Evolutionary conservation across 2,113 vertebrate species (phyloP).

Genomic region (Mus spicilegus): DNA sequence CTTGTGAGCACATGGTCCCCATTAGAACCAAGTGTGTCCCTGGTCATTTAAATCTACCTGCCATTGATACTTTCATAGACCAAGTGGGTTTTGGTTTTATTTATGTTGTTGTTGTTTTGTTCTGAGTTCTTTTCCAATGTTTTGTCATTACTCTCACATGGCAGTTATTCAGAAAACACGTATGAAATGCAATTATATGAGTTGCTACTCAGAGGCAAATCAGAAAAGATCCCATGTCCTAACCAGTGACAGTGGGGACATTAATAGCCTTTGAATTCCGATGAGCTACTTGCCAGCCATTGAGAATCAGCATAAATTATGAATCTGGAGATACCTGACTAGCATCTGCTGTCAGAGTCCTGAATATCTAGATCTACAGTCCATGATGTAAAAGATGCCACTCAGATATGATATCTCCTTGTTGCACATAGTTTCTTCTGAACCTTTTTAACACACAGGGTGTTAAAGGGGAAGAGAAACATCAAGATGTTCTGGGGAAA

Average conservation of each 20-base stretch:
- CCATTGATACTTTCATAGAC: background rate
- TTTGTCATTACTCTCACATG: background rate
- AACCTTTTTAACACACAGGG: background rate
- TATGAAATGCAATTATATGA: background rate
- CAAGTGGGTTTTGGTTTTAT: background rate
- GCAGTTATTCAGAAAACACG: background rate
- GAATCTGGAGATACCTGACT: background rate
- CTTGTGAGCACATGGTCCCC: rapidly evolving
- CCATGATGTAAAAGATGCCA: background rate
- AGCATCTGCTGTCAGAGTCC: background rate
- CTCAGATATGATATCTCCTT: background rate
- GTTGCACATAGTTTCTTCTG: background rate
- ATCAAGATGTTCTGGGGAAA: background rate
- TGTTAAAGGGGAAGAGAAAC: background rate
- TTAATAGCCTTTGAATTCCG: background rate
- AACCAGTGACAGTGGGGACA: background rate
- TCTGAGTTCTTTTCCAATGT: background rate
- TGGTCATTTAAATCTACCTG: background rate
- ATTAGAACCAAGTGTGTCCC: too few species aligned
- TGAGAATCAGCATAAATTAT: background rate
- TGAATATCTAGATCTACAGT: background rate
- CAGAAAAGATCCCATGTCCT: background rate
- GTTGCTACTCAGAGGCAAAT: background rate
- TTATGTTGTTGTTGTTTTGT: background rate
- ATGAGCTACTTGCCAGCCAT: background rate